These are phyloP conservation scores for Lysandra bellargus DNA, from an alignment of 2,888 invertebrate genomes.

Conservation along the genomic window DNA sequence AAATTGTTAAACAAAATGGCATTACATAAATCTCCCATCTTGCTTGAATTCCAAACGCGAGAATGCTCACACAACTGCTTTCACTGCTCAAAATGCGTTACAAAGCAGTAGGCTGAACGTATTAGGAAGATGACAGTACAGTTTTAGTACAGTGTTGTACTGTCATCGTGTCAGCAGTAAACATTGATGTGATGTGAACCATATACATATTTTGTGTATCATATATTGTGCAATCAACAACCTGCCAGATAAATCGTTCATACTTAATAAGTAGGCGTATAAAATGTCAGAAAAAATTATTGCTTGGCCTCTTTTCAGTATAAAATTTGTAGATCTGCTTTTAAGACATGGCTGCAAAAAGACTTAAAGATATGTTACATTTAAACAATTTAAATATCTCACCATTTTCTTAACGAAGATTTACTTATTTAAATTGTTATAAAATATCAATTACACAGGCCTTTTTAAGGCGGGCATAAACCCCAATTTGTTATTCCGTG, in stretches of 20 bases:
- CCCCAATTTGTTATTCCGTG: too few species aligned
- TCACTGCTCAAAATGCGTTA: slow-evolving; percentile 13
- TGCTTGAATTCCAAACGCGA: slow-evolving; percentile 1
- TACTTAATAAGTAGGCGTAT: neutral
- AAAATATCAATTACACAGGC: too few species aligned
- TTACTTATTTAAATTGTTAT: too few species aligned
- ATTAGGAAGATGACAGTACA: slow-evolving; percentile 3
- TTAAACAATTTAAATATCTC: too few species aligned
- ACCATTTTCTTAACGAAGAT: too few species aligned
- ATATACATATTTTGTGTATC: slow-evolving; percentile 2
- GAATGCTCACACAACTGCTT: slow-evolving; percentile 3
- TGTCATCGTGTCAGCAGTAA: neutral
- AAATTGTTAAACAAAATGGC: neutral
- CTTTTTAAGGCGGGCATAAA: too few species aligned
- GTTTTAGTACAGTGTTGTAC: neutral
- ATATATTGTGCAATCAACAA: neutral
- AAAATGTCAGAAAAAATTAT: neutral
- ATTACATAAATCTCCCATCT: neutral
- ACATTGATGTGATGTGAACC: neutral
- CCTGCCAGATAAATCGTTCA: neutral
- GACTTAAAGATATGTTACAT: too few species aligned
- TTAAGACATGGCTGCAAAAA: too few species aligned
- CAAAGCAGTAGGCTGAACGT: neutral
- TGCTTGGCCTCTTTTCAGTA: neutral
- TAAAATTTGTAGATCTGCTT: too few species aligned